Evolutionary conservation across 2,113 vertebrate species (phyloP).

Genomic region (Nothocercus julius): DNA sequence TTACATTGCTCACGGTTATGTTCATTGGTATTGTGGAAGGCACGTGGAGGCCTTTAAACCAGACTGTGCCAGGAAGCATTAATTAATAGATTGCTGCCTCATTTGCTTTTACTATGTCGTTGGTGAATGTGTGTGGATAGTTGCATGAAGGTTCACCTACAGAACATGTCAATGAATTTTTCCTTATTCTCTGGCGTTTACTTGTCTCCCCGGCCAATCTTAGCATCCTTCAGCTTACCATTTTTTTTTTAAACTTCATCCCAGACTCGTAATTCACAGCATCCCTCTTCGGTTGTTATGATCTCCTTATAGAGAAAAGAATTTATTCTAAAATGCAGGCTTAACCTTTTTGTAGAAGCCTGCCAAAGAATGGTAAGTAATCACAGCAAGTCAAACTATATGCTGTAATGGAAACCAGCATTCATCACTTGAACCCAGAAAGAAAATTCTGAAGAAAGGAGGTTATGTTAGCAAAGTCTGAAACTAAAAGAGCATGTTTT

Average conservation of each 20-base stretch:
- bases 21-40: background rate
- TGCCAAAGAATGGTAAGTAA: background rate
- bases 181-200: background rate
- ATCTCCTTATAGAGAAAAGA: background rate
- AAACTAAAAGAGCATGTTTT: background rate
- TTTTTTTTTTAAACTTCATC: background rate
- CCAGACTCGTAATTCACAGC: background rate
- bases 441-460: background rate
- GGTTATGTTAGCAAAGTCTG: background rate
- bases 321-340: background rate
- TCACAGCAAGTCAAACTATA: background rate
- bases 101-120: background rate
- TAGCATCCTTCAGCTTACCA: background rate
- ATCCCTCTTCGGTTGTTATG: background rate
- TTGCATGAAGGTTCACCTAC: background rate
- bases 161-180: background rate
- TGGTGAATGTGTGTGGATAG: background rate
- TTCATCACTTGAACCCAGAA: background rate
- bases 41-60: background rate
- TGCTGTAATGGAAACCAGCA: background rate
- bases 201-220: background rate
- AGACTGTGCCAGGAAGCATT: background rate
- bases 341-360: background rate
- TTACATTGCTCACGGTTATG: background rate
- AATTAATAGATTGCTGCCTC: background rate